Evolutionary conservation across 2,888 invertebrate species (phyloP), one percentile per base, ranked within the genome.

Genomic region (Tipula lateralis): DNA sequence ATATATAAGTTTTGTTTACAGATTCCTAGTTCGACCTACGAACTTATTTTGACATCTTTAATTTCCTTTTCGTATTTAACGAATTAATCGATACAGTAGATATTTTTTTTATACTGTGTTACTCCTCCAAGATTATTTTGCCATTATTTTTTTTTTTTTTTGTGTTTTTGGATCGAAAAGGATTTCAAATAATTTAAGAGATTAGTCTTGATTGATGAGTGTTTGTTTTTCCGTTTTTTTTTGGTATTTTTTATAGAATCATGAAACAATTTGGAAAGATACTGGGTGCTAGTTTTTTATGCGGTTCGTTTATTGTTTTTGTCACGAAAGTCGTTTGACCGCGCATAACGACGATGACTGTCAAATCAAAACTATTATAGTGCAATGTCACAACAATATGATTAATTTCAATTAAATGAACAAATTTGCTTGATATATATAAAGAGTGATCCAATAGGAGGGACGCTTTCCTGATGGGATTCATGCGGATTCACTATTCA

Each of bases 121-220:
- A 66, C 19, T 66, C 24, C 66, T 66, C 24, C 13, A 66, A 66
- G 66, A 24, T 66, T 66, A 66, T 66, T 24, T 66, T 66, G 16
- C 66, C 24, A 66, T 24, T 66, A 9, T 2, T 24, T 66, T 66
- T 1, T 7, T 24, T 24, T 66, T 13, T 12, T 39, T 39, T 32
- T 13, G 13, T 44, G 6, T 66, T 66, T 66, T 24, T 19, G 66
- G 66, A 66, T 66, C 19, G 1, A 24, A 66, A 66, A 66, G 66
- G 24, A 66, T 66, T 24, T 24, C 12, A 66, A 66, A 66, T 66
- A 66, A 66, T 66, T 66, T 66, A 66, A 66, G 66, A 66, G 66
- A 66, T 66, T 66, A 66, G 66, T 66, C 66, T 66, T 66, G 66
- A 66, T 66, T 66, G 66, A 66, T 66, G 66, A 66, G 66, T 66